Evolutionary conservation across 2,797 vertebrate genomes (phyloP).

Genomic region (Merluccius polli): DNA sequence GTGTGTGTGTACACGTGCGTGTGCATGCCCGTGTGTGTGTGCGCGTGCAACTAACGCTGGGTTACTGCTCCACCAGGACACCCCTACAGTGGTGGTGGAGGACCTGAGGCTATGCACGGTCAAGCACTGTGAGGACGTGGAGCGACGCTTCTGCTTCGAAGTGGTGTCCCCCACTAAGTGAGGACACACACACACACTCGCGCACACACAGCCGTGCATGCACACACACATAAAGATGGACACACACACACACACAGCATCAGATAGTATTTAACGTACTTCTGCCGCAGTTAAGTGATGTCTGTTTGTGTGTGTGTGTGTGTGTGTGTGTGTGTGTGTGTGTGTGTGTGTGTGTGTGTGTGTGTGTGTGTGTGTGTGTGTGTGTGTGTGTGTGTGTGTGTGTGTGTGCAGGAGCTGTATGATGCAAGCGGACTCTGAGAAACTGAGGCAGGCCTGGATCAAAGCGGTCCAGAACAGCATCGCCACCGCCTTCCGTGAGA

Average conservation of each 20-base stretch:
- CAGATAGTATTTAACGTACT: neutral
- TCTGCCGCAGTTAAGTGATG: constrained; percentile 36
- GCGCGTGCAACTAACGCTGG: constrained; percentile 1
- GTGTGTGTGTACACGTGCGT: too few species aligned
- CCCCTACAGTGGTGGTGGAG: constrained; percentile 94
- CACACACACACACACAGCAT: neutral
- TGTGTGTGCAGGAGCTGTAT: constrained; percentile 86
- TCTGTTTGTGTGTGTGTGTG: constrained; percentile 7
- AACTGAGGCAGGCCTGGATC: constrained; percentile 95
- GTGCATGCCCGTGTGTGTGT: neutral
- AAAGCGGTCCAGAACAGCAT: constrained; percentile 98
- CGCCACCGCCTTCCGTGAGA: constrained; percentile 93
- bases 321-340: neutral
- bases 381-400: constrained; percentile 8
- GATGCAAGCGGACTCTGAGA: constrained; percentile 97
- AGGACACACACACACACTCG: constrained; percentile 52
- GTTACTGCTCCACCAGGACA: constrained; percentile 76
- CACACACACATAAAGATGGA: too few species aligned
- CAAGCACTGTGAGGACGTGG: constrained; percentile 95
- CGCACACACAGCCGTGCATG: too few species aligned
- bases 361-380: neutral
- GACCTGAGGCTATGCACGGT: constrained; percentile 93
- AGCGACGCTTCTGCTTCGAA: constrained; percentile 97
- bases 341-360: constrained; percentile 8
- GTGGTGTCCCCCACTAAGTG: constrained; percentile 98